Conservation (phyloP, 2,888 invertebrate genomes). For the Andrena dorsata region DNA sequence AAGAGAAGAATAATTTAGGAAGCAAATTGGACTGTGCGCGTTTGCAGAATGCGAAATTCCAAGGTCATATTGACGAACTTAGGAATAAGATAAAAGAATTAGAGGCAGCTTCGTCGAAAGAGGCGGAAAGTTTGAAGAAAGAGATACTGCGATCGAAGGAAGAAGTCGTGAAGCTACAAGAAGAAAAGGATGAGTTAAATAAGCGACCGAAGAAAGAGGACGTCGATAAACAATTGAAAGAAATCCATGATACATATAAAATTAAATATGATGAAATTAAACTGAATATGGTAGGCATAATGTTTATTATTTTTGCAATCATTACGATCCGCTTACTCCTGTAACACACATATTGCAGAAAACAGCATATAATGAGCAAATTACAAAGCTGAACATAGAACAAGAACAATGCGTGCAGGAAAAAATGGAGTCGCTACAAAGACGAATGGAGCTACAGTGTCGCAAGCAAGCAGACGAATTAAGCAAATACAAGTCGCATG, state of each 20-base stretch:
- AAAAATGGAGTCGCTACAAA: conserved; percentile 83
- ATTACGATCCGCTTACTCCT: conserved; percentile 35
- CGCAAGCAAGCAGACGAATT: conserved; percentile 81
- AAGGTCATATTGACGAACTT: conserved; percentile 77
- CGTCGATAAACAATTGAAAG: conserved; percentile 83
- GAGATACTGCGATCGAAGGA: conserved; percentile 64
- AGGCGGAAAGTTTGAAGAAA: conserved; percentile 45
- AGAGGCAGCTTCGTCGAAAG: conserved; percentile 44
- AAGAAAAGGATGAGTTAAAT: conserved; percentile 60
- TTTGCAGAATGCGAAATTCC: conserved; percentile 76
- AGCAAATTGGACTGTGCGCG: conserved; percentile 75
- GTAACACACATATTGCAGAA: conserved; percentile 76
- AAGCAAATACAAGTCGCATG: conserved; percentile 86
- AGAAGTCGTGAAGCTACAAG: conserved; percentile 71
- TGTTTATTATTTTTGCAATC: conserved; percentile 43
- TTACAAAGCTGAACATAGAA: conserved; percentile 86
- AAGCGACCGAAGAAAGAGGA: conserved; percentile 76
- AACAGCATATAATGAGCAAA: conserved; percentile 88
- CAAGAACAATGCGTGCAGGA: conserved; percentile 86
- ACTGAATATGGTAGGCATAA: conserved; percentile 89
- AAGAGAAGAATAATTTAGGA: conserved; percentile 76
- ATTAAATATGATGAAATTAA: conserved; percentile 92
- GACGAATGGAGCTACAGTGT: conserved; percentile 80
- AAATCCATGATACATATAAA: conserved; percentile 89
- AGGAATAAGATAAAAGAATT: conserved; percentile 69